A percentile compares a stretch with the other conserved stretches of the same genome.
Conservation (phyloP, 2,888 invertebrate species). For the Plebejus melissa region DNA sequence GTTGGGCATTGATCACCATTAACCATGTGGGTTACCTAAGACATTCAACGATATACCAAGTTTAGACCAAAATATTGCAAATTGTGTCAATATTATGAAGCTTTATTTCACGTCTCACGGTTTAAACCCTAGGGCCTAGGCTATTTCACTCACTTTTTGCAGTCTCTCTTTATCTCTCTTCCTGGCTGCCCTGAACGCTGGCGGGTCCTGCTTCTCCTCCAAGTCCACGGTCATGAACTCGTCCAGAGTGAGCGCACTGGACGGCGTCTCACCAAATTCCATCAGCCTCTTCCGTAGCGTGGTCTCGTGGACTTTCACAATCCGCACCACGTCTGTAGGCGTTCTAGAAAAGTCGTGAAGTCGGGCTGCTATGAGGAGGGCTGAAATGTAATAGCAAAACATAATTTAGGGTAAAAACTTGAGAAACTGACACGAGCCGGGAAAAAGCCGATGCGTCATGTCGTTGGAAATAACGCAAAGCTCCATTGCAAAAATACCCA, state of each 20-base stretch:
- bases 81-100: background rate
- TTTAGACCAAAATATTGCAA: no score
- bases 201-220: constrained; percentile 97
- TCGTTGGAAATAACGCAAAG: background rate
- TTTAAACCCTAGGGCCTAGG: no score
- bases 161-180: constrained; percentile 92
- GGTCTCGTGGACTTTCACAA: constrained; percentile 97
- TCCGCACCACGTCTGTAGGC: constrained; percentile 92
- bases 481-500: background rate
- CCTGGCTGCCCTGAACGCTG: constrained; percentile 94
- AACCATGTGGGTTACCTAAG: no score
- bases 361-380: constrained; percentile 94
- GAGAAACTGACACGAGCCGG: background rate
- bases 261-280: constrained; percentile 98
- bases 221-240: constrained; percentile 98
- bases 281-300: constrained; percentile 93
- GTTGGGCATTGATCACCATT: no score
- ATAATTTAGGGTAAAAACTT: background rate
- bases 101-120: no score
- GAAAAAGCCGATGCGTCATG: background rate
- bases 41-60: no score
- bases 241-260: constrained; percentile 94
- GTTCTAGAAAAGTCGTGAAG: constrained; percentile 94
- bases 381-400: constrained; percentile 62
- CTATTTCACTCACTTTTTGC: constrained; percentile 80